phyloP scores from a whole-genome alignment of 2,797 vertebrate genomes.

The Alcedo atthis region DNA sequence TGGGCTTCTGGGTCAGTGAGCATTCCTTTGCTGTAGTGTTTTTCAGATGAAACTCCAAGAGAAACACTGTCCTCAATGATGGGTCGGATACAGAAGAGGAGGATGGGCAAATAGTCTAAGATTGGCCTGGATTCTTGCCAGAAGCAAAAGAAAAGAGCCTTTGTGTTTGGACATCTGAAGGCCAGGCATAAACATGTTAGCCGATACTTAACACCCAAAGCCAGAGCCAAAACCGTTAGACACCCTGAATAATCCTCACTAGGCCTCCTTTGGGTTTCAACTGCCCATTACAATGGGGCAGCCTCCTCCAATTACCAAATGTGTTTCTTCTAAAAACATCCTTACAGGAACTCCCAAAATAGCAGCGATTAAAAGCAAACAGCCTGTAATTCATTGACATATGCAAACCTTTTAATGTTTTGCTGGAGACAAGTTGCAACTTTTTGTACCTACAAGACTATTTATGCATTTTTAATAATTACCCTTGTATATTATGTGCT shows the following conservation, averaged over 20 bases:
- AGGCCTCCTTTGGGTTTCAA: constrained; percentile 76
- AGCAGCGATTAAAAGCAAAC: constrained; percentile 78
- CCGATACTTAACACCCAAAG: constrained; percentile 84
- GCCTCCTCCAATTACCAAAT: constrained; percentile 77
- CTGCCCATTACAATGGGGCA: constrained; percentile 74
- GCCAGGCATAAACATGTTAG: constrained; percentile 84
- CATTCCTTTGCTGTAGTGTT: constrained; percentile 79
- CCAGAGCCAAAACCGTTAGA: constrained; percentile 83
- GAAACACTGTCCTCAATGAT: constrained; percentile 81
- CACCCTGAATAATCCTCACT: constrained; percentile 77
- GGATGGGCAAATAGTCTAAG: constrained; percentile 77
- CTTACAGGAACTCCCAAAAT: constrained; percentile 79
- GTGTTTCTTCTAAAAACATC: constrained; percentile 77
- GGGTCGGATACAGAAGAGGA: constrained; percentile 72
- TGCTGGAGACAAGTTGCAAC: constrained; percentile 72
- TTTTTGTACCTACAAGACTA: constrained; percentile 70
- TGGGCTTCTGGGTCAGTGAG: constrained; percentile 80
- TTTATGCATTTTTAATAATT: constrained; percentile 78
- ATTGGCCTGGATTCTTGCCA: constrained; percentile 84
- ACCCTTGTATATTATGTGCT: constrained; percentile 70
- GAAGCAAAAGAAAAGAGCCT: constrained; percentile 79
- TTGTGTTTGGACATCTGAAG: constrained; percentile 84
- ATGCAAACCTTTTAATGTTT: constrained; percentile 76
- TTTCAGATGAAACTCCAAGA: constrained; percentile 79
- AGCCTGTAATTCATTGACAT: constrained; percentile 77